phyloP scores from a whole-genome alignment of 2,888 invertebrate species.

The Phalera bucephala region DNA sequence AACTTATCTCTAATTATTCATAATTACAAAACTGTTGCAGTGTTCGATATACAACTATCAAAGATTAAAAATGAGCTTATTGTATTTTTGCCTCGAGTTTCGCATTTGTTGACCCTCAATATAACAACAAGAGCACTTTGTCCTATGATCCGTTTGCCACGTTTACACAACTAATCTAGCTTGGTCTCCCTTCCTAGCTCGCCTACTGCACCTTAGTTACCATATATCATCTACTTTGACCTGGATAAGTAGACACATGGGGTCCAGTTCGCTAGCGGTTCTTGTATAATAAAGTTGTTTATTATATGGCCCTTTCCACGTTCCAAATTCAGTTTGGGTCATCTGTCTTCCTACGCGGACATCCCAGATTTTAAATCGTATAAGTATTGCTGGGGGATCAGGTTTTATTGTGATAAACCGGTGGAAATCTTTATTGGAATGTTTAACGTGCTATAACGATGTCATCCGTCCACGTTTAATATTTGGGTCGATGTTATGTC shows the following conservation, averaged over 20 bases:
- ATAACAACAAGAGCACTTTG: no score
- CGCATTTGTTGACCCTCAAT: no score
- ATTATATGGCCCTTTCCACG: slow-evolving; percentile 3
- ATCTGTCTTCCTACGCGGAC: slow-evolving; percentile 1
- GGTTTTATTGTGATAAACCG: background rate
- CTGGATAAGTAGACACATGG: background rate
- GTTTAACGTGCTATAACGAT: background rate
- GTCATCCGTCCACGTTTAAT: background rate
- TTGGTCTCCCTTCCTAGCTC: no score
- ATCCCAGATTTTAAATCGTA: background rate
- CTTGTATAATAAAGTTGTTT: slow-evolving; percentile 2
- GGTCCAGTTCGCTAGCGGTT: slow-evolving; percentile 1
- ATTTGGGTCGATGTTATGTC: background rate
- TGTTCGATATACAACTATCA: no score
- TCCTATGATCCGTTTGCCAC: no score
- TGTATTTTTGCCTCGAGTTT: no score
- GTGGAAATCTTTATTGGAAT: background rate
- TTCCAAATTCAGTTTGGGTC: slow-evolving; percentile 1
- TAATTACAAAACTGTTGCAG: no score
- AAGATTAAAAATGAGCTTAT: no score
- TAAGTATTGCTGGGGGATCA: background rate
- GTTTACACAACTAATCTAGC: no score
- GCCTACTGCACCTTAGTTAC: background rate
- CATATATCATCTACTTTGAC: slow-evolving; percentile 1
- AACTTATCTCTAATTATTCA: no score